Evolutionary conservation across 2,797 vertebrate genomes (phyloP).

Genomic region (Mallotus villosus): DNA sequence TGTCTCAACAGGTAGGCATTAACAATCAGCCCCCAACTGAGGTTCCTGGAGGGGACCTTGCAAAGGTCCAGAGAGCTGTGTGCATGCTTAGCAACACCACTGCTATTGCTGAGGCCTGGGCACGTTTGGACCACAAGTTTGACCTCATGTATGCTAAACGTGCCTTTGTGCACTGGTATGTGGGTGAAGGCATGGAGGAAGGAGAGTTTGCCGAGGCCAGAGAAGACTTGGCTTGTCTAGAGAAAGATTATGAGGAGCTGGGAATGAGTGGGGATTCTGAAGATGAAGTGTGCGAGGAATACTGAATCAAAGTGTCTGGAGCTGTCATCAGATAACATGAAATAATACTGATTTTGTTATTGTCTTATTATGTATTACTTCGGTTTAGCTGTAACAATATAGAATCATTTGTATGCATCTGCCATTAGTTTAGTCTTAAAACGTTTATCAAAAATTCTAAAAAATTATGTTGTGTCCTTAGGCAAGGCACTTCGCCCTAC

Average conservation of each 20-base stretch:
- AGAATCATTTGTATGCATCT: neutral
- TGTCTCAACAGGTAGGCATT: slow-evolving; percentile 80
- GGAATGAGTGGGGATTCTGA: slow-evolving; percentile 72
- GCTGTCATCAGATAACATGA: no score
- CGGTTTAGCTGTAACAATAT: neutral
- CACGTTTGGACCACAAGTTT: slow-evolving; percentile 88
- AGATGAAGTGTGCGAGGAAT: slow-evolving; percentile 81
- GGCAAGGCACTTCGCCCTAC: no score
- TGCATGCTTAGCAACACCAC: slow-evolving; percentile 92
- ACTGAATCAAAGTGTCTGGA: slow-evolving; percentile 55
- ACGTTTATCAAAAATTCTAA: no score
- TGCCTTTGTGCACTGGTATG: slow-evolving; percentile 90
- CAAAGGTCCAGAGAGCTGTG: slow-evolving; percentile 83
- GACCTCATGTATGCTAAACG: slow-evolving; percentile 90
- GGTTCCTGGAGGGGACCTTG: slow-evolving; percentile 84
- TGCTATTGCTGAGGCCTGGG: slow-evolving; percentile 87
- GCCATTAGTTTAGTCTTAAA: neutral
- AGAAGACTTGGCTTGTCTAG: slow-evolving; percentile 86
- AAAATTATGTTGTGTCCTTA: no score
- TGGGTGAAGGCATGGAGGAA: slow-evolving; percentile 90
- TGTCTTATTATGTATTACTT: slow-evolving; percentile 5
- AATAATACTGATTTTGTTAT: neutral
- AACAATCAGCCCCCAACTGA: slow-evolving; percentile 86
- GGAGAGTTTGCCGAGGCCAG: slow-evolving; percentile 87
- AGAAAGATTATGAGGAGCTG: slow-evolving; percentile 89